Base-by-base conservation (phyloP, 2,113 vertebrate genomes). In the Hypanus sabinus region DNA sequence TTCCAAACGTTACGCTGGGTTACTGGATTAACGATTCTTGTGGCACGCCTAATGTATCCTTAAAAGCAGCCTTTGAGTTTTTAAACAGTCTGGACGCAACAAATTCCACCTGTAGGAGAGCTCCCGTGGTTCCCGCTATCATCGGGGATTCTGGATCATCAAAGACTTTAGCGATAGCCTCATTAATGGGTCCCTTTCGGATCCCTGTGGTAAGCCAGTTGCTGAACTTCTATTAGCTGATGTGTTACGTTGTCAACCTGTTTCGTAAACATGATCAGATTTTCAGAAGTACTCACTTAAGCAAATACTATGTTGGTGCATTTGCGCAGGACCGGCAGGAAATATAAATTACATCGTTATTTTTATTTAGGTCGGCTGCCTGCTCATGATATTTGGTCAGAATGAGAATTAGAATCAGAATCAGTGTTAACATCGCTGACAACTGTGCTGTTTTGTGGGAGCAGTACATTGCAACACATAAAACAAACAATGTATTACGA, bases 21-120 rank as follows among this genome's bases (percentile, higher is more conserved):
- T 97, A 96, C 91, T 95, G 96, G 94, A 96, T 97, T 22, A 95
- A 94, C 92, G 97, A 97, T 95, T 96, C 96, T 94, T 96, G 96
- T 81, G 95, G 96, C 94, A 95, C 96, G 93, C 96, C 96, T 62
- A 94, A 95, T 1, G 95, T 96, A 10, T 96, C 97, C 27, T 83
- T 97, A 81, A 96, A 94, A 94, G 95, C 94, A 46, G 94, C 96
- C 76, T 94, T 97, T 33, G 94, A 96, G 20, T 76, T 97, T 81
- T 95, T 96, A 30, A 97, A 96, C 1, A 96, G 96, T 6, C 95
- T 95, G 36, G 96, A 96, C n/a, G 95, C 96, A 14, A 94, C 57
- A 60, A 93, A 62, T 65, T 90, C 94, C 24, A 30, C 94, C 55
- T 97, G 96, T 94, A 77, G 94, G 5, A 87, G 93, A 36, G 95